phyloP scores from a whole-genome alignment of 2,888 invertebrate species.

The Dynastes grantii region DNA sequence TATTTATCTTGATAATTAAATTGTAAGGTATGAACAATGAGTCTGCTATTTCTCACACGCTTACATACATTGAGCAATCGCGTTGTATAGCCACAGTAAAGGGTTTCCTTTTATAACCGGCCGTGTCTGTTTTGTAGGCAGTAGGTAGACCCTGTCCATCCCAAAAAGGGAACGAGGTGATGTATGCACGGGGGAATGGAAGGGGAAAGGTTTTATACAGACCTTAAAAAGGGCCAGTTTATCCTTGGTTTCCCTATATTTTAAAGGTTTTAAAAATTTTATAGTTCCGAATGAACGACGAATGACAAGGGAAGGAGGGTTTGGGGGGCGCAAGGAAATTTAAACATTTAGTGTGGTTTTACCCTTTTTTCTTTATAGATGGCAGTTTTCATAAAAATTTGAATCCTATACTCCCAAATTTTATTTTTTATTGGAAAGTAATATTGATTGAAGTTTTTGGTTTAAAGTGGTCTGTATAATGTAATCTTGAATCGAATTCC shows the following conservation, averaged over 20 bases:
- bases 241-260: no score
- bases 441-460: no score
- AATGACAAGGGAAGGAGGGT: background rate
- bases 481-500: no score
- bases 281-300: constrained; percentile 12
- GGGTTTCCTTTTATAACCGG: constrained; percentile 33
- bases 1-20: constrained; percentile 20
- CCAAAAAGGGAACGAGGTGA: background rate
- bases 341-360: constrained; percentile 14
- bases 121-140: constrained; percentile 20
- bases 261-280: constrained; percentile 37
- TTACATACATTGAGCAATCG: constrained; percentile 32
- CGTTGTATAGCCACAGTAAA: constrained; percentile 6
- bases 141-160: constrained; percentile 10
- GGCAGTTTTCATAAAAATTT: background rate
- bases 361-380: background rate
- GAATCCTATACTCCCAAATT: background rate
- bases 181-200: background rate
- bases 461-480: no score
- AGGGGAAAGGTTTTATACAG: constrained; percentile 18
- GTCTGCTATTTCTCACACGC: background rate
- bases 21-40: constrained; percentile 3
- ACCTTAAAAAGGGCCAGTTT: constrained; percentile 33
- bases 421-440: no score
- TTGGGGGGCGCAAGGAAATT: no score